Base-by-base conservation (phyloP, 2,888 invertebrate genomes). In the Cheilosia scutellata region DNA sequence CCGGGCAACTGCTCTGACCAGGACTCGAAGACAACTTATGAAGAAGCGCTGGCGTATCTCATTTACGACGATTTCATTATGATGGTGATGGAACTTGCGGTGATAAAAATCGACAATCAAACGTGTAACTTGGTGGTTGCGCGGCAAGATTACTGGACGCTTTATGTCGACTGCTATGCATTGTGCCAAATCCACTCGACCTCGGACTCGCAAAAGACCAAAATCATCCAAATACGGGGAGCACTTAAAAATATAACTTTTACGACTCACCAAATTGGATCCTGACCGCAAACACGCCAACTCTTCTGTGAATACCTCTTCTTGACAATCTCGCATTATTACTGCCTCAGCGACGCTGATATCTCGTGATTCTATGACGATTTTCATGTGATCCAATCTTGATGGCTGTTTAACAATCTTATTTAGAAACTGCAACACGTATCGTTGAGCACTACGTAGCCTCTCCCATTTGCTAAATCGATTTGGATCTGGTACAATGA, bases 91-190 rank as follows among this genome's bases (percentile, higher is more conserved):
- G 27, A 60, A 72, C 49, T 65, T 82, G 5, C 78, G 44, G 31
- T 86, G 77, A 37, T 70, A 77, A 47, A 13, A 77, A 31, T 82
- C 70, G 9, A 27, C 25, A 11, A 74, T 58, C 37, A 66, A 44
- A 7, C 11, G 31, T 16, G 66, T 57, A 2, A 68, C 51, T 20
- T 31, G 9, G n/a, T 75, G 66, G 11, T 63, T 47, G n/a, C 40
- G 55, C 3, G 82, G 68, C 40, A 84, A 44, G 13, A 84, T 80
- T 27, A 83, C 58, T n/a, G 86, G 82, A 2, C 71, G 58, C 27
- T 82, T 82, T 7, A 65, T 27, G 55, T 25, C 37, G 25, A 29
- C 31, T 13, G 9, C 13, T 11, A 65, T 37, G 7, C 49, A 20
- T 31, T 13, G 44, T n/a, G 33, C 11, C 27, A 16, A 33, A n/a